Evolutionary conservation across 2,113 vertebrate genomes (phyloP), one percentile per base, ranked within the genome.

Genomic region (Tretioscincus oriximinensis): DNA sequence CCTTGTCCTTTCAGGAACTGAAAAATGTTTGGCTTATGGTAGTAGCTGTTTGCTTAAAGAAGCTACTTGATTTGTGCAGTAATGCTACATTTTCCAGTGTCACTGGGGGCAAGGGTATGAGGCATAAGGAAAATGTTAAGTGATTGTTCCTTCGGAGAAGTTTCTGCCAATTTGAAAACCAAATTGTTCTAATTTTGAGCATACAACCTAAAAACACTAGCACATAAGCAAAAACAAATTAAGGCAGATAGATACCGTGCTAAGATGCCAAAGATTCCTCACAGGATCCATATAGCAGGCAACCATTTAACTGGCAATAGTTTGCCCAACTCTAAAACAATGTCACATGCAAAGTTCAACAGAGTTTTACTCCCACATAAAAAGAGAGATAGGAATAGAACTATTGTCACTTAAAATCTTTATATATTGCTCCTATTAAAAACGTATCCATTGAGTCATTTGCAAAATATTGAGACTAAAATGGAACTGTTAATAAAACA

Each of bases 281-380:
- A 11, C 49, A 31, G 66, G 41, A 71, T 16, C 12, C 0, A 0
- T 26, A 41, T 12, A 0, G 22, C 4, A 4, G 7, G 51, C n/a
- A n/a, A 72, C 54, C 45, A 85, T 28, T 70, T 86, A 68, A 68
- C 22, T 73, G 45, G 45, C 51, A 28, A 12, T 45, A 63, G 22
- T 72, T n/a, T 21, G 10, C 63, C 68, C 71, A 71, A n/a, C 12
- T 45, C 47, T 20, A n/a, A 45, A 61, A 18, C 45, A 16, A 9
- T 28, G 41, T 60, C 28, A 31, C 68, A 29, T 54, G 66, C 21
- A 7, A 76, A 28, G 45, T 76, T 64, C 28, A 9, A n/a, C 45
- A 47, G 65, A 31, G 18, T 74, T 74, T 29, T 5, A 54, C 28
- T 35, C 21, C 7, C 51, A 74, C 21, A 58, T 60, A 22, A 58